Evolutionary conservation across 2,113 vertebrate species (phyloP).

Genomic region (Neotragus moschatus): DNA sequence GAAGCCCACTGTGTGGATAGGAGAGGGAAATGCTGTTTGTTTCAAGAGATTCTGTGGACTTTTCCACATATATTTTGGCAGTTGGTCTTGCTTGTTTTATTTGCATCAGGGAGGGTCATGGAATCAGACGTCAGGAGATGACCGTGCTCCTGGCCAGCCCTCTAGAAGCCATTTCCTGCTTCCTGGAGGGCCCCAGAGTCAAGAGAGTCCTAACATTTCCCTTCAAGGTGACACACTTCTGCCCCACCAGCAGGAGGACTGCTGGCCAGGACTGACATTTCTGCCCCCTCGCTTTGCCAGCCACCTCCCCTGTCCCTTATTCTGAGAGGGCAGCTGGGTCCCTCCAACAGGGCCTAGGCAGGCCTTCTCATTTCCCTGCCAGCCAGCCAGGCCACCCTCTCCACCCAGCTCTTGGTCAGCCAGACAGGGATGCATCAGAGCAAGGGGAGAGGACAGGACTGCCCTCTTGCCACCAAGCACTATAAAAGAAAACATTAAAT

Average conservation of each 20-base stretch:
- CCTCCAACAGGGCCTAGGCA: background rate
- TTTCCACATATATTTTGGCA: background rate
- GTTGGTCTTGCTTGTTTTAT: background rate
- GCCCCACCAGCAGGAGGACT: background rate
- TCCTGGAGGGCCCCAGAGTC: conserved; percentile 4
- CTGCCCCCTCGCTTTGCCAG: background rate
- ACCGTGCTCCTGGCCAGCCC: background rate
- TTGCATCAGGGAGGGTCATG: background rate
- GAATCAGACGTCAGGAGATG: background rate
- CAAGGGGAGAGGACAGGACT: conserved; percentile 66
- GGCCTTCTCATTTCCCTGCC: background rate
- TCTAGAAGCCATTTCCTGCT: background rate
- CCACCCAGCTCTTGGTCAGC: conserved; percentile 31
- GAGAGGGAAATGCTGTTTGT: background rate
- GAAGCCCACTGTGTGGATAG: background rate
- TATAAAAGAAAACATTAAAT: conserved; percentile 79
- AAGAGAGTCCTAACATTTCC: background rate
- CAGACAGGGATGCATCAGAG: conserved; percentile 30
- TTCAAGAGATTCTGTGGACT: background rate
- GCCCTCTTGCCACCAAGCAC: conserved; percentile 72
- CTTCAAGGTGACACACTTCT: background rate
- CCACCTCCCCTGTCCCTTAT: background rate
- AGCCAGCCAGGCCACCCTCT: background rate
- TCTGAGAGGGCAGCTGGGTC: background rate
- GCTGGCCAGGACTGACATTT: background rate